phyloP scores from a whole-genome alignment of 2,797 vertebrate species.

The Lutjanus argentimaculatus region DNA sequence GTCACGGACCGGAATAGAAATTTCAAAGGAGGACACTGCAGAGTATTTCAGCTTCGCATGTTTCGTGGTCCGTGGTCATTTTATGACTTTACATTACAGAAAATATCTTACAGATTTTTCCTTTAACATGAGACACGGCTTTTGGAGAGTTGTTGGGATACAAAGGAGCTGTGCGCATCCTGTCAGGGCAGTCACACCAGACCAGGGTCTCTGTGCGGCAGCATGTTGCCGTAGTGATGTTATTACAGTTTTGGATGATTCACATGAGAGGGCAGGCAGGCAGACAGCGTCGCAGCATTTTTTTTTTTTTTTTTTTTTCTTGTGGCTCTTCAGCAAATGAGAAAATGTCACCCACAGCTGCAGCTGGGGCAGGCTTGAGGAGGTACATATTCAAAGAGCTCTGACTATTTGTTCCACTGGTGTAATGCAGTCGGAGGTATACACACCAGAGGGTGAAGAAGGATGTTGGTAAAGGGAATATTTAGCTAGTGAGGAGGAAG shows the following conservation, averaged over 20 bases:
- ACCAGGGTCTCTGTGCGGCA: conserved; percentile 35
- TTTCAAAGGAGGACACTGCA: too few relatives aligned
- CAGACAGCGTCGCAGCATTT: conserved; percentile 34
- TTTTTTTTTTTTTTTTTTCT: conserved; percentile 37
- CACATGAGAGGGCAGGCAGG: conserved; percentile 65
- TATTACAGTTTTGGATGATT: conserved; percentile 76
- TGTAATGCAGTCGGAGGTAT: conserved; percentile 56
- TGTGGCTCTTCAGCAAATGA: conserved; percentile 66
- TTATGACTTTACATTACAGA: too few relatives aligned
- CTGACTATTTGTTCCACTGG: conserved; percentile 62
- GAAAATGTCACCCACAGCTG: conserved; percentile 75
- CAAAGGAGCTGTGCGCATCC: conserved; percentile 21
- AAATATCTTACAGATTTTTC: too few relatives aligned
- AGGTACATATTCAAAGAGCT: conserved; percentile 58
- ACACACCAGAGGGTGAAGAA: conserved; percentile 18
- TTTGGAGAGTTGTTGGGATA: conserved; percentile 12
- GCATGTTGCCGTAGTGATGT: conserved; percentile 56
- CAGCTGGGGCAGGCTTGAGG: conserved; percentile 60
- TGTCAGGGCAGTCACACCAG: conserved; percentile 57
- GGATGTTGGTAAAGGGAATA: conserved; percentile 4
- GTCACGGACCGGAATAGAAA: too few relatives aligned
- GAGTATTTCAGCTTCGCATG: too few relatives aligned
- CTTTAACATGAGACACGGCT: conserved; percentile 13
- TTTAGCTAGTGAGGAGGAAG: too few relatives aligned
- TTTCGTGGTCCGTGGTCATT: too few relatives aligned